Evolutionary conservation across 23 tunicate species (phyloP), one percentile per base, ranked within the genome.

Genomic region (Phallusia fumigata): DNA sequence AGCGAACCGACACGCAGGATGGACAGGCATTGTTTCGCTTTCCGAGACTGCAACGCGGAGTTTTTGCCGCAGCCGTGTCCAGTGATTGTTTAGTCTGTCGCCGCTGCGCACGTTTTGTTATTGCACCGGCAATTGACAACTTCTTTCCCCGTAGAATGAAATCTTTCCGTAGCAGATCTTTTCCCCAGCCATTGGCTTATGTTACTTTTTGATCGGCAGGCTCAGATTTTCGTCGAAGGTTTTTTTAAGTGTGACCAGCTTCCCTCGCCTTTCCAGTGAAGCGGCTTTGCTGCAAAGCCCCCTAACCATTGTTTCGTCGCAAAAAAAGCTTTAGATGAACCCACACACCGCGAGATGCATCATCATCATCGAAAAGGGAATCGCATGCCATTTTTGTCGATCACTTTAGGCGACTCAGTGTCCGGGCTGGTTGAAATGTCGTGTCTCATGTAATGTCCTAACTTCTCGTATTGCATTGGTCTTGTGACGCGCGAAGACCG

Each of bases 31-130:
- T 58, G 69, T 58, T 58, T 58, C 69, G 69, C 13, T 58, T 58
- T 58, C 69, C 69, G 69, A 22, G 69, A 24, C 69, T 58, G 69
- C 26, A 58, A 5, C 69, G 69, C 69, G 69, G 69, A 58, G 69
- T 58, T 58, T 58, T 58, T 58, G 47, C 47, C 10, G 47, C 47
- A 40, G 47, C 47, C 47, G 47, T 40, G 47, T 40, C 47, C 47
- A 40, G 47, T 10, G 10, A 40, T 40, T 40, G 47, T 40, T 40
- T 40, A 40, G 47, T 40, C 47, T 10, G 47, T 40, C 47, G 47
- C 47, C 47, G 16, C 28, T 58, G 69, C 69, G 28, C 69, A 58
- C 69, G 69, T 58, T 58, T 58, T 22, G 69, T 24, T 58, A 21
- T 58, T 22, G 28, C 28, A 24, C 26, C 69, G 28, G 28, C 69